Evolutionary conservation across 1,140 invertebrate species (phyloP).

Genomic region (Archivesica marissinica): DNA sequence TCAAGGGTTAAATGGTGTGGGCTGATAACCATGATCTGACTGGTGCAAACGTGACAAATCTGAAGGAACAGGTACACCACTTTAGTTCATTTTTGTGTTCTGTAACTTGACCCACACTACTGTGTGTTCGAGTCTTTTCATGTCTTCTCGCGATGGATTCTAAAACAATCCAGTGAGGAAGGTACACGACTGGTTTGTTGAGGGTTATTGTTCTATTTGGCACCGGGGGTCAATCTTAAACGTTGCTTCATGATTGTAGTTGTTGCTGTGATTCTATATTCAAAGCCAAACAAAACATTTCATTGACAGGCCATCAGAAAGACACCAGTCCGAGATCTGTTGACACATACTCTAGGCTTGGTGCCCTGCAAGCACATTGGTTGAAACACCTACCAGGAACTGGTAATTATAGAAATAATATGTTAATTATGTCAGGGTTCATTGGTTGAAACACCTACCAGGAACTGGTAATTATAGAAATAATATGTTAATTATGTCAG

Average conservation of each 20-base stretch:
- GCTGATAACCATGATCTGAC: background rate
- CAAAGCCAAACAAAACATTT: too few species aligned
- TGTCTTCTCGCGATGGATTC: too few species aligned
- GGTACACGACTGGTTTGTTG: too few species aligned
- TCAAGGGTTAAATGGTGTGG: too few species aligned
- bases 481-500: too few species aligned
- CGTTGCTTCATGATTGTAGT: too few species aligned
- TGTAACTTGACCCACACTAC: background rate
- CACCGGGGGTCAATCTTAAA: too few species aligned
- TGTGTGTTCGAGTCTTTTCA: too few species aligned
- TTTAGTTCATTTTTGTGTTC: background rate
- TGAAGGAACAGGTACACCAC: background rate
- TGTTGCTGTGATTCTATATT: too few species aligned
- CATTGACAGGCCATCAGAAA: background rate
- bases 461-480: conserved; percentile 5
- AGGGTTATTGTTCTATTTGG: too few species aligned
- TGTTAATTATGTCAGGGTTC: too few species aligned
- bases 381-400: conserved; percentile 1
- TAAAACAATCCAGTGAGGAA: too few species aligned
- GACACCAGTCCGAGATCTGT: background rate
- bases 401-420: conserved; percentile 4
- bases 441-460: conserved; percentile 26
- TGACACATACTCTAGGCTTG: conserved; percentile 7
- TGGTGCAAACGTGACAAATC: background rate
- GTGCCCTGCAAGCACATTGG: conserved; percentile 48